A percentile compares a stretch with the other conserved stretches of the same genome.
phyloP scores from a whole-genome alignment of 1,140 invertebrate species.

The Polypedilum pembai region DNA sequence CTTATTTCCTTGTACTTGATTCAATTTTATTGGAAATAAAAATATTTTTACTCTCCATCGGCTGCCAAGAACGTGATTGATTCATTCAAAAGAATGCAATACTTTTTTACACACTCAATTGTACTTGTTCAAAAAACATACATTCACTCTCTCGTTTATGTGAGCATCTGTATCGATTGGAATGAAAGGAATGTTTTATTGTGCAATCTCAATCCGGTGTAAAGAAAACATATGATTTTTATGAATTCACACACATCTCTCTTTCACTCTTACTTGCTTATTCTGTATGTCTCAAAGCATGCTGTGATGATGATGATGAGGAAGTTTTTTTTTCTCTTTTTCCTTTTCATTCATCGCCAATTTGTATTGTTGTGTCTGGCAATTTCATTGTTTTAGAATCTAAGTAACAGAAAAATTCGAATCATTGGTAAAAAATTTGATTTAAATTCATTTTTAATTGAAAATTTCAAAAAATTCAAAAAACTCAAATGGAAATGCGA shows the following conservation, averaged over 20 bases:
- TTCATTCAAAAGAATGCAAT: background rate
- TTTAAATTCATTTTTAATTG: too few species aligned
- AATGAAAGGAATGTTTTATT: constrained; percentile 6
- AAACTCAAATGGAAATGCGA: too few species aligned
- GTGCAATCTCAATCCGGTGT: constrained; percentile 3
- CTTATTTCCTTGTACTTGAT: too few species aligned
- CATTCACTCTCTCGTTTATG: background rate
- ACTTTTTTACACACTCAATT: background rate
- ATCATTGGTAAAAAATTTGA: too few species aligned
- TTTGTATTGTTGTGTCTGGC: too few species aligned
- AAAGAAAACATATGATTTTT: constrained; percentile 7
- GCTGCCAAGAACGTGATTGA: constrained; percentile 23
- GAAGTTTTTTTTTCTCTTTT: too few species aligned
- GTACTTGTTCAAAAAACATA: background rate
- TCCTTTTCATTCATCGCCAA: too few species aligned
- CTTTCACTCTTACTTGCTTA: background rate
- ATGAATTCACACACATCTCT: background rate
- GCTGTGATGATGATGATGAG: too few species aligned
- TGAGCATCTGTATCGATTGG: constrained; percentile 16
- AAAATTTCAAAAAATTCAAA: too few species aligned
- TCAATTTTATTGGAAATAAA: background rate
- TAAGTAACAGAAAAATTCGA: too few species aligned
- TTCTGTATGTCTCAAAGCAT: background rate
- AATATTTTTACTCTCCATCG: constrained; percentile 20
- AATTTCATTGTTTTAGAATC: too few species aligned